Conservation (phyloP, 2,888 invertebrate species). For the Drosophila sordidapex region DNA sequence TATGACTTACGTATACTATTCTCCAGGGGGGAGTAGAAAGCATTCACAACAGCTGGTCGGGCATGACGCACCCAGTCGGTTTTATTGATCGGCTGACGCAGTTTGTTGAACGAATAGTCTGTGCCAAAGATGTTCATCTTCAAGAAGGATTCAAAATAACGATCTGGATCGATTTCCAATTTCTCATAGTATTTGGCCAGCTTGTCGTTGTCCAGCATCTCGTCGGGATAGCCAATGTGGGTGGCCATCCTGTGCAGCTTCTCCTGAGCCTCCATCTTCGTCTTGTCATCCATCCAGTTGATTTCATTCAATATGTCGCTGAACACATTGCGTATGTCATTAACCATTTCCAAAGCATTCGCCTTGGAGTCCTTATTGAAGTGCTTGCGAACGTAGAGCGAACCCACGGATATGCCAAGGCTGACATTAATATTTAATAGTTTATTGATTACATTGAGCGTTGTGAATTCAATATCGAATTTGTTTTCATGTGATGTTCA, state of each 20-base stretch:
- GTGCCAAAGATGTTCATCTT: slow-evolving; percentile 92
- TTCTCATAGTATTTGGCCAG: slow-evolving; percentile 91
- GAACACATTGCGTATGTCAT: slow-evolving; percentile 93
- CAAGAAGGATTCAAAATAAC: slow-evolving; percentile 91
- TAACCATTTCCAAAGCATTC: slow-evolving; percentile 94
- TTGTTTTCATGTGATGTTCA: slow-evolving; percentile 37
- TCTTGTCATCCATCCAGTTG: slow-evolving; percentile 96
- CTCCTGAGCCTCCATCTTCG: slow-evolving; percentile 90
- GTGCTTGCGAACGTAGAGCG: slow-evolving; percentile 94
- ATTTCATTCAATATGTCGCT: slow-evolving; percentile 91
- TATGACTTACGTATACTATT: slow-evolving; percentile 93
- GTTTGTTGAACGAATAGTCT: slow-evolving; percentile 90
- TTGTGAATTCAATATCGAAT: slow-evolving; percentile 5
- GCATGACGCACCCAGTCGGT: slow-evolving; percentile 94
- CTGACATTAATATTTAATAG: slow-evolving; percentile 83
- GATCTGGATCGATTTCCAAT: slow-evolving; percentile 89
- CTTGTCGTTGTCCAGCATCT: slow-evolving; percentile 92
- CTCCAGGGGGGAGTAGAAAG: slow-evolving; percentile 93
- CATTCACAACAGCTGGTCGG: slow-evolving; percentile 93
- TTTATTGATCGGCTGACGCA: slow-evolving; percentile 92
- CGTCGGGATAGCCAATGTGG: slow-evolving; percentile 97
- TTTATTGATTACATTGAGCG: slow-evolving; percentile 32
- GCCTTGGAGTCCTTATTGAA: slow-evolving; percentile 94
- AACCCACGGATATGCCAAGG: slow-evolving; percentile 91
- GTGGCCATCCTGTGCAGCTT: slow-evolving; percentile 94